Evolutionary conservation across 1,140 invertebrate species (phyloP), one percentile per base, ranked within the genome.

Genomic region (Lepidostoma basale): DNA sequence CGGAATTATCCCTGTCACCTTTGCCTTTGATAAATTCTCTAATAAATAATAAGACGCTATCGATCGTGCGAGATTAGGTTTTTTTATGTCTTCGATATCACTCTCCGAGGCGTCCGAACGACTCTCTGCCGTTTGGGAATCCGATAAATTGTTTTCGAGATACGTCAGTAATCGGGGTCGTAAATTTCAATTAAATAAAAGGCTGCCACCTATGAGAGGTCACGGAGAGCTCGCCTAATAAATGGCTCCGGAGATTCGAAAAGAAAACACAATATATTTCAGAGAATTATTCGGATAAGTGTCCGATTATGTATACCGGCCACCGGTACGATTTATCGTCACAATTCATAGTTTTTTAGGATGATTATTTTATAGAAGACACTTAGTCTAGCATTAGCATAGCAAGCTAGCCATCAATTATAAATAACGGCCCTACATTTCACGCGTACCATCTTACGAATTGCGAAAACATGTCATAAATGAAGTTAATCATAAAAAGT

Each of bases 161-260:
- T 44, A 44, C 28, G 39, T 66, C 63, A 56, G 63, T 58, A 52
- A 36, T 66, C 40, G 33, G 36, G 63, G 49, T 44, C 47, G 52
- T 66, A 66, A 66, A 66, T 66, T 66, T 66, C 63, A 66, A 66
- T 66, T 66, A 66, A 39, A 58, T 56, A 58, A 36, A 58, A 56
- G 44, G 18, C 36, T 42, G 42, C 52, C 63, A 66, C 63, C 63
- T 56, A 18, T 40, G 52, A 33, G 52, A 44, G 63, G 63, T 33
- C 63, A 66, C 36, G 39, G 63, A 52, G 22, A 49, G 44, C 36
- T 22, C 39, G 36, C n/a, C 18, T 52, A 52, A 64, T 52, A 64
- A 64, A 64, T 36, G 26, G 16, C 30, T 16, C 30, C 23, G 33
- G 22, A 66, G 25, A 66, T 56, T 56, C 36, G 28, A 36, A 36